Conservation (phyloP, 2,113 vertebrate genomes). For the Pelmatolapia mariae region DNA sequence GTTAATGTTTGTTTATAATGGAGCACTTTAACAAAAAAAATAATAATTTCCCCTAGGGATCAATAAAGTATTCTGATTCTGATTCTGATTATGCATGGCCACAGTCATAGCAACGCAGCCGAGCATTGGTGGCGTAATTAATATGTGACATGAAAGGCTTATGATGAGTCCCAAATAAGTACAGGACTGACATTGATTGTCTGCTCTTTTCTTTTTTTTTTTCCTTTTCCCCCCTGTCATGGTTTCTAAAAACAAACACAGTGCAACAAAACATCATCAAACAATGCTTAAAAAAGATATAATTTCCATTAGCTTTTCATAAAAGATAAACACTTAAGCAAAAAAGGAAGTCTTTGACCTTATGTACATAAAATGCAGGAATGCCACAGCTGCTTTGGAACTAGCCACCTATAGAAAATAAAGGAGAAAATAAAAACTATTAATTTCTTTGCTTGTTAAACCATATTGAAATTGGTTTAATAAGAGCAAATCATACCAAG, state of each 20-base stretch:
- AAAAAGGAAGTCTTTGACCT: not conserved
- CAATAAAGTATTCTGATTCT: too few relatives aligned
- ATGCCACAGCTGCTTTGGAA: not conserved
- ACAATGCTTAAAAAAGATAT: not conserved
- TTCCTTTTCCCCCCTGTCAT: not conserved
- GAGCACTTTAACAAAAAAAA: too few relatives aligned
- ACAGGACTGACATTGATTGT: not conserved
- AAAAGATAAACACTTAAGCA: not conserved
- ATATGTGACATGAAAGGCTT: not conserved
- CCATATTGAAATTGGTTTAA: not conserved
- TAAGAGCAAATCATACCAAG: not conserved
- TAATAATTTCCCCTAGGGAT: too few relatives aligned
- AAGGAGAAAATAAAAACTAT: not conserved
- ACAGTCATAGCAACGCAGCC: not conserved
- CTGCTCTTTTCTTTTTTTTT: not conserved
- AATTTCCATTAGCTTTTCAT: not conserved
- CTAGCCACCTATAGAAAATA: not conserved
- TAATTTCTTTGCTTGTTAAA: not conserved
- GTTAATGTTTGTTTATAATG: too few relatives aligned
- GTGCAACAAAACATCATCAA: not conserved
- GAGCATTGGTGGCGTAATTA: not conserved
- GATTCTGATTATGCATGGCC: too few relatives aligned
- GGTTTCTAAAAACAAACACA: not conserved
- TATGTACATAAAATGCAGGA: not conserved
- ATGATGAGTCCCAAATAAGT: not conserved